Conservation (phyloP, 2,888 invertebrate genomes). For the Gnatocerus cornutus region DNA sequence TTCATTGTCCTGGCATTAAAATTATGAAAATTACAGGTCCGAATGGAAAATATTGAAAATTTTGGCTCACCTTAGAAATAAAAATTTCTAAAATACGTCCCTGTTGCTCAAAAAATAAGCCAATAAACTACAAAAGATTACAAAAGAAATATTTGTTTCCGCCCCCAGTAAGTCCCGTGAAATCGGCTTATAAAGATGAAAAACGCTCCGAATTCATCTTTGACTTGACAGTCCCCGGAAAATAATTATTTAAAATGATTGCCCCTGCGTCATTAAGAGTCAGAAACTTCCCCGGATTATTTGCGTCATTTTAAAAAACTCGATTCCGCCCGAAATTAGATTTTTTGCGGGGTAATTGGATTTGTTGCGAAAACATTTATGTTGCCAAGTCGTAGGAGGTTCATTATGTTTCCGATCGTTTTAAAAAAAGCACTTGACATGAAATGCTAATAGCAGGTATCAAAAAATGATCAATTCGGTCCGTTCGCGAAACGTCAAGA, state of each 20-base stretch:
- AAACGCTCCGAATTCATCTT: constrained; percentile 1
- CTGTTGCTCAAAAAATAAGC: no score
- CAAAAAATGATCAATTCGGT: constrained; percentile 18
- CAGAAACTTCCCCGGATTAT: not conserved
- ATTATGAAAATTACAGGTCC: no score
- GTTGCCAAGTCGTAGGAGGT: constrained; percentile 9
- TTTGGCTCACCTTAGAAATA: no score
- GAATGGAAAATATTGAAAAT: no score
- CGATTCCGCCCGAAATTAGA: not conserved
- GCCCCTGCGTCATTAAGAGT: not conserved
- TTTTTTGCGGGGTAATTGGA: constrained; percentile 17
- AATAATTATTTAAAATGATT: constrained; percentile 8
- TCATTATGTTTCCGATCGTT: not conserved
- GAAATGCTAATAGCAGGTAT: constrained; percentile 28
- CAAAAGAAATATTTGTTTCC: constrained; percentile 5
- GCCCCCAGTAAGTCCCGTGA: not conserved
- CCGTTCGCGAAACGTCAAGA: constrained; percentile 3
- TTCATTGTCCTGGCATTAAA: no score
- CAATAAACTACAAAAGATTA: no score
- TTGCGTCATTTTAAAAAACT: not conserved
- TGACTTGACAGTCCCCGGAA: not conserved
- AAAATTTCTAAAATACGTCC: no score
- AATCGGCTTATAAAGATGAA: constrained; percentile 12
- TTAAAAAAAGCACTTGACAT: constrained; percentile 29
- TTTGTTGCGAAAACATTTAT: constrained; percentile 27